Base-by-base conservation (phyloP, 2,888 invertebrate genomes). In the Allolobophora icterica region DNA sequence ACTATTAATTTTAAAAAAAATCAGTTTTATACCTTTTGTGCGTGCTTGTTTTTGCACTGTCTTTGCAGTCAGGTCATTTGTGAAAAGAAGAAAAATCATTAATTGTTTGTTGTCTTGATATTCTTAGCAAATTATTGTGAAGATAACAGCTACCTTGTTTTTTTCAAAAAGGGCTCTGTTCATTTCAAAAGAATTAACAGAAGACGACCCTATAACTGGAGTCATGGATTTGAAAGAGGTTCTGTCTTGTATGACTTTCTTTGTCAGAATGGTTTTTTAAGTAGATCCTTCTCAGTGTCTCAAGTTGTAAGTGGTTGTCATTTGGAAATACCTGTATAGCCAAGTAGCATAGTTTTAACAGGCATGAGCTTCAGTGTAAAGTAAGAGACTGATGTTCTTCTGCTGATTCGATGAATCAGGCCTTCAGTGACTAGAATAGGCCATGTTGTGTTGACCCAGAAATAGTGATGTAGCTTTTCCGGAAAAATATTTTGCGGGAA, bases 161-260 rank as follows among this genome's bases (percentile, higher is more conserved):
- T 42, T 71, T 87, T 83, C 21, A 33, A 89, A 15, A 84, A 92
- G 92, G 34, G 92, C 92, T 33, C 58, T 92, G 87, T 92, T 92
- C 38, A 89, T 90, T 19, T 92, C 92, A 1, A 90, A 90, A 34
- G 92, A 92, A 87, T 90, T 89, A 5, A 42, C 87, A 38, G 92
- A 92, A 90, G 92, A 92, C 71, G 90, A 92, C 30, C 92, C 92
- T 33, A 15, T 71, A 19, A 24, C 89, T 30, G 92, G 92, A 19
- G 38, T 87, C 19, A 42, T 90, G 40, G 91, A 90, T 33, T 89
- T 92, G 42, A n/a, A 91, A 90, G 35, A 92, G 91, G 92, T 92
- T 84, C 34, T 52, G 58, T 71, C 33, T 13, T n/a, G 71, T n/a
- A 11, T 71, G 11, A 71, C n/a, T 71, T n/a, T 71, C 71, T 71